A percentile compares a stretch with the other conserved stretches of the same genome.
Conservation (phyloP, 2,888 invertebrate species). For the Chymomyza caudatula region DNA sequence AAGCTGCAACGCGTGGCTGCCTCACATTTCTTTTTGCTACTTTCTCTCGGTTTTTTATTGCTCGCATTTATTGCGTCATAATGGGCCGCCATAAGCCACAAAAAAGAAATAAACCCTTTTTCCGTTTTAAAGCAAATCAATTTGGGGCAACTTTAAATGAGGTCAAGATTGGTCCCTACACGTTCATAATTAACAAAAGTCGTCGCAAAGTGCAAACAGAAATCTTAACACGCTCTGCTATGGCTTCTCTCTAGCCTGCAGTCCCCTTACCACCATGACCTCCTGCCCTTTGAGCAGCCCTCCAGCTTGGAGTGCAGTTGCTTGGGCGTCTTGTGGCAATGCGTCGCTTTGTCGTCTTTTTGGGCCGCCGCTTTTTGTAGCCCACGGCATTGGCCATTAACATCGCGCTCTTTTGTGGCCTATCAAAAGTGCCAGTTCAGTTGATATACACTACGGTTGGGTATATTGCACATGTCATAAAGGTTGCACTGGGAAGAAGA, state of each 20-base stretch:
- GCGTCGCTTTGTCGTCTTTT: background rate
- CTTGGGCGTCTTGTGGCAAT: background rate
- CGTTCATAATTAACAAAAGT: constrained; percentile 27
- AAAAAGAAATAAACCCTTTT: constrained; percentile 11
- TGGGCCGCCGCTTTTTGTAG: background rate
- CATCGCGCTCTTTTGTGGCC: background rate
- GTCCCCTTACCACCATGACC: too few relatives aligned
- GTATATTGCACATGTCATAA: background rate
- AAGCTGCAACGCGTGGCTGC: constrained; percentile 69
- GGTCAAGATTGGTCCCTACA: constrained; percentile 26
- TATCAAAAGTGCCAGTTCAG: background rate
- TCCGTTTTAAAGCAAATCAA: constrained; percentile 22
- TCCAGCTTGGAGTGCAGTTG: background rate
- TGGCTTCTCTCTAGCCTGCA: background rate
- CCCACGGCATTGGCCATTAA: background rate
- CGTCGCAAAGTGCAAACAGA: background rate
- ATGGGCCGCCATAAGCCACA: constrained; percentile 16
- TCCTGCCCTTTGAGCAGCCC: too few relatives aligned
- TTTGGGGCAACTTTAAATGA: constrained; percentile 20
- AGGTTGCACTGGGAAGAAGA: background rate
- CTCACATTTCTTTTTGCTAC: constrained; percentile 39
- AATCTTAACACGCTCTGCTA: background rate
- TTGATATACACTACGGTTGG: background rate
- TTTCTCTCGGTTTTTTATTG: constrained; percentile 24
- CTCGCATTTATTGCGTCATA: constrained; percentile 56